Evolutionary conservation across 2,113 vertebrate species (phyloP).

Genomic region (Poeciliopsis occidentalis): DNA sequence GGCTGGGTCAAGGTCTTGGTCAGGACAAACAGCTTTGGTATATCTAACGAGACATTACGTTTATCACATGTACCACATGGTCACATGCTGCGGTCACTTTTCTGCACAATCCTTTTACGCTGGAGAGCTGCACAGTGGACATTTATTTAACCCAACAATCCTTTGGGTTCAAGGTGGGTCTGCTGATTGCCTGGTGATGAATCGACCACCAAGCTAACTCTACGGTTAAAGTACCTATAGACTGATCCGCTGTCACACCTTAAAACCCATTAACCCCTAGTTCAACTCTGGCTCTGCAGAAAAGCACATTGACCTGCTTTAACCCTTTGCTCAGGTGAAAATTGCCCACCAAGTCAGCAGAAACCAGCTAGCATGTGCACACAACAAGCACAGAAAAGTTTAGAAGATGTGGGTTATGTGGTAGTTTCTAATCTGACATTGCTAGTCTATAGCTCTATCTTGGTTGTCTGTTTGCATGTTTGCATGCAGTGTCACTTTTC

Average conservation of each 20-base stretch:
- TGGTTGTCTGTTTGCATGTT: neutral
- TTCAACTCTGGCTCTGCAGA: constrained; percentile 42
- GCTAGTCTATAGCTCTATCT: neutral
- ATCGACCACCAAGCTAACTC: constrained; percentile 47
- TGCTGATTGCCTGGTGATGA: constrained; percentile 50
- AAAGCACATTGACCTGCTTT: constrained; percentile 66
- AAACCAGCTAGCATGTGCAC: constrained; percentile 16
- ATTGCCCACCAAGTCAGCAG: constrained; percentile 42
- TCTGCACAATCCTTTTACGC: constrained; percentile 22
- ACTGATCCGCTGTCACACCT: constrained; percentile 64
- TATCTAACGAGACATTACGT: neutral
- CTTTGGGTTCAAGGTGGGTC: constrained; percentile 56
- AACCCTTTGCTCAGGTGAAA: constrained; percentile 34
- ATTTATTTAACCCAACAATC: constrained; percentile 50
- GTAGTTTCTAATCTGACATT: neutral
- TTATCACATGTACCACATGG: constrained; percentile 6
- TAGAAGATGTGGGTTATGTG: neutral
- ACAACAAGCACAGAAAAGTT: constrained; percentile 3
- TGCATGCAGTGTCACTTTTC: constrained; percentile 51
- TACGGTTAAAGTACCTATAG: constrained; percentile 42
- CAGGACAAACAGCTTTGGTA: neutral
- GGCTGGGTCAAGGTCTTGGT: no score
- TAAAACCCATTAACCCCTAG: constrained; percentile 67
- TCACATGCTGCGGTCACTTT: constrained; percentile 1
- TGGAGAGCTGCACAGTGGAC: constrained; percentile 38